These are phyloP conservation scores for Ancistrus triradiatus DNA, from an alignment of 2,113 vertebrate genomes.

Conservation along the genomic window DNA sequence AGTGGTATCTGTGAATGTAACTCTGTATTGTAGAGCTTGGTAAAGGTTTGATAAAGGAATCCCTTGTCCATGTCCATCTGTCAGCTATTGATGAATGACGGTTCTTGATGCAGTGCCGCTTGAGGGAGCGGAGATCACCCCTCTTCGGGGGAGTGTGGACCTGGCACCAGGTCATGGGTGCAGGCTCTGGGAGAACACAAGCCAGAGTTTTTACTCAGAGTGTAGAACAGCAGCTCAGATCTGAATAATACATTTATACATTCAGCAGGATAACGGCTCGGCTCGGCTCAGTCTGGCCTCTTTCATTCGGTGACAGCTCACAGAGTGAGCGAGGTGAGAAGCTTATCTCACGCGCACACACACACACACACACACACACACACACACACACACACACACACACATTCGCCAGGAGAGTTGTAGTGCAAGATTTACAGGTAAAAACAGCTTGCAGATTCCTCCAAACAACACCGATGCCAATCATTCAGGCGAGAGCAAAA, in stretches of 20 bases:
- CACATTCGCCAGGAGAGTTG: neutral
- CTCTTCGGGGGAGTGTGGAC: no score
- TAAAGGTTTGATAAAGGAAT: no score
- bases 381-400: slow-evolving; percentile 18
- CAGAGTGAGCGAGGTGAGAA: slow-evolving; percentile 21
- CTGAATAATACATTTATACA: slow-evolving; percentile 39
- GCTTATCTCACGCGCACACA: slow-evolving; percentile 15
- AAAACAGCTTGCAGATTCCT: slow-evolving; percentile 33
- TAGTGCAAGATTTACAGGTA: slow-evolving; percentile 20
- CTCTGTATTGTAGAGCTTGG: no score
- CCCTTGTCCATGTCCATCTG: no score
- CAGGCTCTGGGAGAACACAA: slow-evolving; percentile 9
- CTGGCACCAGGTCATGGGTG: slow-evolving; percentile 25
- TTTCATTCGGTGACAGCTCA: slow-evolving; percentile 27
- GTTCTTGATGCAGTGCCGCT: no score
- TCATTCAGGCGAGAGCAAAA: no score
- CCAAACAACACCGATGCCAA: no score
- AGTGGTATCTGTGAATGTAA: no score
- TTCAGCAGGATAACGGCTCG: slow-evolving; percentile 19
- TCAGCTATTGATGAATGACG: no score
- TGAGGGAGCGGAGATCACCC: no score
- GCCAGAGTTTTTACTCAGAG: slow-evolving; percentile 14
- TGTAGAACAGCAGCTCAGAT: slow-evolving; percentile 31
- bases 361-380: neutral
- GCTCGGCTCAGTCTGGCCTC: slow-evolving; percentile 19